phyloP scores from a whole-genome alignment of 2,113 vertebrate genomes.

The Calonectris borealis region DNA sequence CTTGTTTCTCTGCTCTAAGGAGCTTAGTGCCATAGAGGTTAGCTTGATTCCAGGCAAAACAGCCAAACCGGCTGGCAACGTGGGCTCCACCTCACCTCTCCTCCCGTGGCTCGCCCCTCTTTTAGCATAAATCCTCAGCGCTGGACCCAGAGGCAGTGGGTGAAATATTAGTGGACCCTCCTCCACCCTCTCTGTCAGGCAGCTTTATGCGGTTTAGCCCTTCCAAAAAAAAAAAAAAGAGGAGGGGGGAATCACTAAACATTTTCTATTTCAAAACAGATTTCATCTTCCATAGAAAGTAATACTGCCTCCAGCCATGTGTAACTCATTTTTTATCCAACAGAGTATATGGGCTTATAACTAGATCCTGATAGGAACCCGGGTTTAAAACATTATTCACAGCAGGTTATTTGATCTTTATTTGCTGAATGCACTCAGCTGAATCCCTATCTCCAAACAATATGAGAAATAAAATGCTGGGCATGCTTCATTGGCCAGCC shows the following conservation, averaged over 20 bases:
- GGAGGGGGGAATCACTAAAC: constrained; percentile 10
- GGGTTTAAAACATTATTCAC: constrained; percentile 82
- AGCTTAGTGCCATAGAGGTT: constrained; percentile 5
- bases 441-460: constrained; percentile 79
- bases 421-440: constrained; percentile 79
- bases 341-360: constrained; percentile 76
- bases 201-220: constrained; percentile 33
- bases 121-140: background rate
- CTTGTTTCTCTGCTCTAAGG: constrained; percentile 7
- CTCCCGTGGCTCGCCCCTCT: background rate
- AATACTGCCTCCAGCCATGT: constrained; percentile 68
- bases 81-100: background rate
- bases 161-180: background rate
- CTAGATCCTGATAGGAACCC: constrained; percentile 76
- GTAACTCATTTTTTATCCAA: constrained; percentile 77
- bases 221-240: constrained; percentile 39
- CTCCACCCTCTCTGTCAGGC: background rate
- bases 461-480: constrained; percentile 75
- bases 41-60: background rate
- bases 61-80: background rate
- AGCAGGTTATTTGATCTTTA: constrained; percentile 80
- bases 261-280: constrained; percentile 71
- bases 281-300: constrained; percentile 72
- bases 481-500: constrained; percentile 72
- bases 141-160: background rate